Base-by-base conservation (phyloP, 2,797 vertebrate species). In the Enteromius radiatus region DNA sequence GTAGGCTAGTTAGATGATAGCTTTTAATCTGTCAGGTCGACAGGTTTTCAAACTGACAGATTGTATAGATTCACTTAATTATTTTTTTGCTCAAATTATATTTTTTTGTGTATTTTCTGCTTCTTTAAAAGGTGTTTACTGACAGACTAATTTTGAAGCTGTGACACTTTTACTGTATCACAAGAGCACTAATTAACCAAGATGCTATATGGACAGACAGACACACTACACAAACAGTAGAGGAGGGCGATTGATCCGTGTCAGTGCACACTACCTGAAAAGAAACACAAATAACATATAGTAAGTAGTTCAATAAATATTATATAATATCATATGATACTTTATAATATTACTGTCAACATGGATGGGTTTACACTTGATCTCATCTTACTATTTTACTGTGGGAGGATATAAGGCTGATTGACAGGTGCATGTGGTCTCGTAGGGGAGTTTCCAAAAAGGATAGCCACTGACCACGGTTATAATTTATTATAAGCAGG, bases 221-320 rank as follows among this genome's bases (percentile, higher is more conserved):
- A 78, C 14, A 0, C n/a, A 75, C 31, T 61, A 71, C 56, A 81
- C 41, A 19, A 43, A 71, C 11, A 45, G n/a, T 0, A 15, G 86
- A 78, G 43, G 43, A 41, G 52, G 26, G 68, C 23, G 75, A 64
- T n/a, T 28, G 77, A 81, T 85, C 86, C 17, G 78, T n/a, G 86
- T 86, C 89, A 89, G 88, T 76, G 93, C 86, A 90, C 89, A 86
- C 88, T 85, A 91, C 92, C 94, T 95, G 87, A 7, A 85, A 85
- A 81, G 23, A 88, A 47, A 82, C 65, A 38, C 2, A 76, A 54
- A 21, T 75, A 83, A 82, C 9, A 33, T 47, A 31, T n/a, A 70
- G 63, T 14, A 8, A n/a, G 2, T 2, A 36, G 33, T 3, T 75
- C 36, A 71, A 47, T 61, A 56, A 78, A 33, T 82, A 89, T 86